Conservation (phyloP, 2,113 vertebrate genomes). For the Hiodon tergisus region DNA sequence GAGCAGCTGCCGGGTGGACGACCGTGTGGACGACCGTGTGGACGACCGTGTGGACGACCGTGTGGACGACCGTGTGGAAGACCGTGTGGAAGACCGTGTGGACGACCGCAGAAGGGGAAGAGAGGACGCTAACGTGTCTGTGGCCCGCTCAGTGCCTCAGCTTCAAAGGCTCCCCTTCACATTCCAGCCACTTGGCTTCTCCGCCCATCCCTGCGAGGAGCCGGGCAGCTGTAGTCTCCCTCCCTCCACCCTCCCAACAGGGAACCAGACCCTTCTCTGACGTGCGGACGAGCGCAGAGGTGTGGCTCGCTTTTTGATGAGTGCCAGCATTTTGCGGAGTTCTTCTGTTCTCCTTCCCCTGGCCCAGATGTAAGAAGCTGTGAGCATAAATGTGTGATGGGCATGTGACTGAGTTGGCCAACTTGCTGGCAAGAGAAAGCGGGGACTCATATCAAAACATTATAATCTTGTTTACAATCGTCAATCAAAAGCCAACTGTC, state of each 20-base stretch:
- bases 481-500: no score
- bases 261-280: not conserved
- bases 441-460: no score
- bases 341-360: not conserved
- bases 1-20: slow-evolving; percentile 25
- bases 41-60: not conserved
- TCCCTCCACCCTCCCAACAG: not conserved
- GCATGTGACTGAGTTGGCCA: no score
- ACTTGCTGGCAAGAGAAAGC: no score
- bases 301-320: not conserved
- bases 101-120: no score
- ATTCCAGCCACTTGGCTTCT: slow-evolving; percentile 37
- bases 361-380: no score
- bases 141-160: not conserved
- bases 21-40: slow-evolving; percentile 19
- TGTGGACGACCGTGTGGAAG: not conserved
- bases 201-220: slow-evolving; percentile 20
- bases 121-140: no score
- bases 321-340: not conserved
- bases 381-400: no score
- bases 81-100: slow-evolving; percentile 1
- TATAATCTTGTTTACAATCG: no score
- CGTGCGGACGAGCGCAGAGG: not conserved
- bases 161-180: slow-evolving; percentile 38
- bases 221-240: slow-evolving; percentile 26